These are phyloP conservation scores for Dynastes grantii DNA, from an alignment of 2,888 invertebrate genomes.

Conservation along the genomic window DNA sequence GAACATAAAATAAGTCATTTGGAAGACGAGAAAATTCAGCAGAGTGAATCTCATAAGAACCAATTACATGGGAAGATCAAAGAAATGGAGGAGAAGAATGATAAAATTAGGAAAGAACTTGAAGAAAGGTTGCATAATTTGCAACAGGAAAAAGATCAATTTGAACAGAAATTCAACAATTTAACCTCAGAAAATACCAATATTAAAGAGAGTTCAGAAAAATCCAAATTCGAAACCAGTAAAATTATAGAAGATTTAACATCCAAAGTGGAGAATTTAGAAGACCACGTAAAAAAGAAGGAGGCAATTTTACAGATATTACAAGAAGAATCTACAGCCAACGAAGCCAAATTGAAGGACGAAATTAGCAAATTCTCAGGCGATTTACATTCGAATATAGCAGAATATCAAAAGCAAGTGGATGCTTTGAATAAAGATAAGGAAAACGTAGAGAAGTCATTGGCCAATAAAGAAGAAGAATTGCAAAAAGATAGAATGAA, in stretches of 20 bases:
- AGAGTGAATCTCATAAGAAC: constrained; percentile 65
- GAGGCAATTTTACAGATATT: constrained; percentile 44
- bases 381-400: constrained; percentile 41
- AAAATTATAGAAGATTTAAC: constrained; percentile 67
- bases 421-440: constrained; percentile 49
- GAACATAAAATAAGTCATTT: constrained; percentile 69
- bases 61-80: constrained; percentile 49
- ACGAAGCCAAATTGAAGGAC: constrained; percentile 47
- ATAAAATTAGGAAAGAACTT: constrained; percentile 37
- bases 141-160: neutral
- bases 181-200: constrained; percentile 50
- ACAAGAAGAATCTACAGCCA: constrained; percentile 47
- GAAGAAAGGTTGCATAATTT: constrained; percentile 31
- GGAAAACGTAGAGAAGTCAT: constrained; percentile 38
- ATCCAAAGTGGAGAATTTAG: constrained; percentile 68
- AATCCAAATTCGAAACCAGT: constrained; percentile 48
- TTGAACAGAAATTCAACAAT: constrained; percentile 46
- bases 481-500: constrained; percentile 13
- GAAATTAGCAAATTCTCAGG: constrained; percentile 47
- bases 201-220: constrained; percentile 51
- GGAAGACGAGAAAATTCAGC: constrained; percentile 72
- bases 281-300: constrained; percentile 36
- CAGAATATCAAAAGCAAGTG: constrained; percentile 48
- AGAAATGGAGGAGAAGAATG: constrained; percentile 52
- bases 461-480: constrained; percentile 47